These are phyloP conservation scores for Acromyrmex echinatior DNA, from an alignment of 1,140 invertebrate species.

Conservation along the genomic window DNA sequence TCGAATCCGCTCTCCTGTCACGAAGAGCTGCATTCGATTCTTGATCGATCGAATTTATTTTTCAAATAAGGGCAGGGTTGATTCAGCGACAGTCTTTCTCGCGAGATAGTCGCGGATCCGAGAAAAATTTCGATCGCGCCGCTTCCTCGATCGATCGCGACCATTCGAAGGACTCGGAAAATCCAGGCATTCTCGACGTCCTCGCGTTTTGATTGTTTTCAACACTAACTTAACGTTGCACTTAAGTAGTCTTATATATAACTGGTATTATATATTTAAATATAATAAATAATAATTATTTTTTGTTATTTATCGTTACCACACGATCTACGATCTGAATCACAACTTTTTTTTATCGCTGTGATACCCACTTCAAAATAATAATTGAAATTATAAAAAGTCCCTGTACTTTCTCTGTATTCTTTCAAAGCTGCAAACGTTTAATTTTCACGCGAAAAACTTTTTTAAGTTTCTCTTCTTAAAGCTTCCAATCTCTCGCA, in stretches of 20 bases:
- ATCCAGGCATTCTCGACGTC: slow-evolving; percentile 58
- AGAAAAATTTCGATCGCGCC: slow-evolving; percentile 16
- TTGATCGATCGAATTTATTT: background rate
- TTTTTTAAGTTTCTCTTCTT: background rate
- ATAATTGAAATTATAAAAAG: background rate
- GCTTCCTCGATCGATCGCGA: slow-evolving; percentile 41
- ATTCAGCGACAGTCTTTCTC: slow-evolving; percentile 15
- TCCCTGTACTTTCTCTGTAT: background rate
- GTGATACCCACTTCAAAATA: background rate
- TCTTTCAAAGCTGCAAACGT: background rate
- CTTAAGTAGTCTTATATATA: slow-evolving; percentile 8
- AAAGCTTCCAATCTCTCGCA: background rate
- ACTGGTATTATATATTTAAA: slow-evolving; percentile 11
- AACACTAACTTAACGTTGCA: background rate
- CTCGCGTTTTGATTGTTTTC: background rate
- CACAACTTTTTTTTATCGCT: background rate
- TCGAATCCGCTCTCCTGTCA: slow-evolving; percentile 35
- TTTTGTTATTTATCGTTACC: background rate
- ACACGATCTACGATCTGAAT: background rate
- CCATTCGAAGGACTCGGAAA: background rate
- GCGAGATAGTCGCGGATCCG: background rate
- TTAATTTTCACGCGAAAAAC: background rate
- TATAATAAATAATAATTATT: background rate
- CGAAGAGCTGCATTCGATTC: slow-evolving; percentile 66
- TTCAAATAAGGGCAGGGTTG: background rate